Evolutionary conservation across 1,140 invertebrate species (phyloP), one percentile per base, ranked within the genome.

Genomic region (Cyrtorhinus lividipennis): DNA sequence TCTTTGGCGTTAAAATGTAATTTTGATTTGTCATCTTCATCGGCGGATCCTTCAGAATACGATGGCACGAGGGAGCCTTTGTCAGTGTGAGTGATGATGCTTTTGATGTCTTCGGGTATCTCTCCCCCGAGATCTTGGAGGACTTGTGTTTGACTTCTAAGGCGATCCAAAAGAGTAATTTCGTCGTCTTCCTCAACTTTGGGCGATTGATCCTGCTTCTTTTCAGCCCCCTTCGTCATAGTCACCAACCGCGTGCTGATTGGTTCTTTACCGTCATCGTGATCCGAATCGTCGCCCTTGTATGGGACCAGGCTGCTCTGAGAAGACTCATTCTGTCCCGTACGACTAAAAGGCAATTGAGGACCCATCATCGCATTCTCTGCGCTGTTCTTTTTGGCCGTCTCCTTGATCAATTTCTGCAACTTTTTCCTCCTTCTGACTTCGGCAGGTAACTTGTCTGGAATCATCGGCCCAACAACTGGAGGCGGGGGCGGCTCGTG

Each of bases 61-160:
- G 18, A 27, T 3, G 30, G 30, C n/a, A 60, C 24, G 5, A 60
- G 24, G n/a, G 24, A 20, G 8, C 48, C 48, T 20, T 53, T 53
- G 48, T 53, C 30, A 38, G 25, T 60, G 27, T n/a, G 12, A 12
- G 24, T 23, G 22, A 64, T 61, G n/a, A 71, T 65, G 46, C 68
- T 67, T 59, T 68, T 68, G 25, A 72, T 68, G 62, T 71, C 69
- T 63, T 69, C 69, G 22, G 73, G 71, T 24, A 71, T 64, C 56
- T 74, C 71, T 23, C 72, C 71, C 30, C 73, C 72, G n/a, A 76
- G 66, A 60, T 73, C 69, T 69, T 74, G 73, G 25, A 77, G 62
- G 61, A 74, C 67, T 67, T 71, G 70, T n/a, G 71, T 73, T 62
- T 73, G 73, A 65, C 68, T 75, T 65, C 72, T 73, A 25, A 77